A percentile compares a stretch with the other conserved stretches of the same genome.
These are phyloP conservation scores for Drosophila helvetica DNA, from an alignment of 2,888 invertebrate genomes.

Conservation along the genomic window DNA sequence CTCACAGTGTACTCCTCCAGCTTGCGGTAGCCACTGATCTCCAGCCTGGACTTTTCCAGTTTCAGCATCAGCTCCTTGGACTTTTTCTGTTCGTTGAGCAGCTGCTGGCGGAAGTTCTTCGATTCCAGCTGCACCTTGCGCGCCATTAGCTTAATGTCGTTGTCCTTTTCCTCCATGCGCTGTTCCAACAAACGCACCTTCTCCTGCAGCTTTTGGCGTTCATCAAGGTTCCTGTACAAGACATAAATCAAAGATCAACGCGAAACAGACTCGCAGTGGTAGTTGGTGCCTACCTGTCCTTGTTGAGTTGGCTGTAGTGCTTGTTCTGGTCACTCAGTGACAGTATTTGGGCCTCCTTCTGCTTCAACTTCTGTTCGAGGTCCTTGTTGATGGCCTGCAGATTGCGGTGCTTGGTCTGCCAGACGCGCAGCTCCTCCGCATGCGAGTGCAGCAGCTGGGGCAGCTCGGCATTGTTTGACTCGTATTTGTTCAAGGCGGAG, in stretches of 20 bases:
- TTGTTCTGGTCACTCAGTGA: constrained; percentile 88
- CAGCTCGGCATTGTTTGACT: constrained; percentile 91
- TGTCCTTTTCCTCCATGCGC: constrained; percentile 86
- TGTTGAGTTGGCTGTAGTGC: constrained; percentile 88
- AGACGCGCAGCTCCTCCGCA: constrained; percentile 90
- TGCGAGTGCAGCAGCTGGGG: constrained; percentile 90
- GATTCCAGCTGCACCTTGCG: constrained; percentile 89
- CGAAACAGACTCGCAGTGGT: not conserved
- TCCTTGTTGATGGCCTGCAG: constrained; percentile 87
- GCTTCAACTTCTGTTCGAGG: constrained; percentile 87
- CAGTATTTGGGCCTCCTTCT: constrained; percentile 88
- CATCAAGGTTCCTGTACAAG: constrained; percentile 86
- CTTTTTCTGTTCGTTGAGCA: constrained; percentile 88
- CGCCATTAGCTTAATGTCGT: constrained; percentile 87
- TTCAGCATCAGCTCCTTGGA: constrained; percentile 89
- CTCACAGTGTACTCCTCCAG: constrained; percentile 80
- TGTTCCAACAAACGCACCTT: constrained; percentile 86
- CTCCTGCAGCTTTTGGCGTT: constrained; percentile 89
- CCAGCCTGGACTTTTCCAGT: constrained; percentile 84
- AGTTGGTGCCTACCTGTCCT: constrained; percentile 86
- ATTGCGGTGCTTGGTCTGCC: constrained; percentile 89
- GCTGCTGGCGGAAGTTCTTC: constrained; percentile 89
- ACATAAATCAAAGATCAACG: not conserved
- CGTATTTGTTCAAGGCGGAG: constrained; percentile 89
- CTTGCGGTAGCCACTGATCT: constrained; percentile 81